Conservation (phyloP, 2,113 vertebrate genomes). For the Equus przewalskii region DNA sequence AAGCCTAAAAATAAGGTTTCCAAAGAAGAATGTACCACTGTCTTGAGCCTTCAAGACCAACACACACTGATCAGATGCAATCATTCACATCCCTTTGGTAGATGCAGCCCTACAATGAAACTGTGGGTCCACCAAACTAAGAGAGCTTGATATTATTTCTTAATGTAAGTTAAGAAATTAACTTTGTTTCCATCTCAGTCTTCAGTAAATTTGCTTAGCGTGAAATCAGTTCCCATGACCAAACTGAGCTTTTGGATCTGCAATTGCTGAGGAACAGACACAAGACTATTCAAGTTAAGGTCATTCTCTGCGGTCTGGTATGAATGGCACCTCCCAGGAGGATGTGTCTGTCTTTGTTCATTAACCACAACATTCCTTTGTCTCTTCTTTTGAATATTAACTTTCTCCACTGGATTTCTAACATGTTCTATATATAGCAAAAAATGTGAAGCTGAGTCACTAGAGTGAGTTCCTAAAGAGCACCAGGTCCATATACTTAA, state of each 20-base stretch:
- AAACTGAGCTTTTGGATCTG: constrained; percentile 40
- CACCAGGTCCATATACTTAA: not conserved
- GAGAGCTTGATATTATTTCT: not conserved
- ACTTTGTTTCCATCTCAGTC: not conserved
- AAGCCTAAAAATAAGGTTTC: not conserved
- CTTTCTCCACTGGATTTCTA: constrained; percentile 48
- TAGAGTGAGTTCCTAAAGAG: constrained; percentile 50
- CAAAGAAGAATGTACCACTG: not conserved
- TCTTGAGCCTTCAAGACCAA: not conserved
- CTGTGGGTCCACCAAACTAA: not conserved
- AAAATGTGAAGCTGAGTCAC: constrained; percentile 37
- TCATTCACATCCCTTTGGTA: not conserved
- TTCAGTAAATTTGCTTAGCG: constrained; percentile 9
- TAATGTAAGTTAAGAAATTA: constrained; percentile 21
- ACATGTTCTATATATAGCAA: constrained; percentile 40
- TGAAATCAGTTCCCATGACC: not conserved
- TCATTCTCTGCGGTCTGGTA: not conserved
- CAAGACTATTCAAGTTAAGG: not conserved
- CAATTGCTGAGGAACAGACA: not conserved
- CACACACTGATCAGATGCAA: not conserved
- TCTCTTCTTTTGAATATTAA: constrained; percentile 49
- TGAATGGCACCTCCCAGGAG: not conserved
- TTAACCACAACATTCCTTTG: constrained; percentile 42
- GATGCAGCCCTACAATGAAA: not conserved
- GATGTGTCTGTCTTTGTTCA: not conserved